Percentiles rank a stretch among this genome's conserved stretches.
phyloP scores from a whole-genome alignment of 2,888 invertebrate species.

The Tubulanus polymorphus region DNA sequence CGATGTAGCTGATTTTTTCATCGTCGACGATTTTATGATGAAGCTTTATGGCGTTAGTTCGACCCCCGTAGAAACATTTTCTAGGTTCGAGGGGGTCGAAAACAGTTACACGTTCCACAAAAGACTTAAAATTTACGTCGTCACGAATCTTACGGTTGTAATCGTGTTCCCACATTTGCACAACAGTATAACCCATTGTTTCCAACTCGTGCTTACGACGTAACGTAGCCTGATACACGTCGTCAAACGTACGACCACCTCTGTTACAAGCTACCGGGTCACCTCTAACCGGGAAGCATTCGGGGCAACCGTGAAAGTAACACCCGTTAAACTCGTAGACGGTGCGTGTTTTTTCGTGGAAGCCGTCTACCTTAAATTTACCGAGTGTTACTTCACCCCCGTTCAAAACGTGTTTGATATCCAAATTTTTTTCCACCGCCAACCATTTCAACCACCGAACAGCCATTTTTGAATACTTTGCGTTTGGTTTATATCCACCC shows the following conservation, averaged over 20 bases:
- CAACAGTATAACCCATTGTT: constrained; percentile 16
- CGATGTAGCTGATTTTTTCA: constrained; percentile 24
- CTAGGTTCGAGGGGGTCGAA: constrained; percentile 24
- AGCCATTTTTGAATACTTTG: constrained; percentile 4
- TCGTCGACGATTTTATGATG: constrained; percentile 18
- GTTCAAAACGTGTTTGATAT: not conserved
- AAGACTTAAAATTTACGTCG: constrained; percentile 14
- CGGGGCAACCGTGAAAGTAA: not conserved
- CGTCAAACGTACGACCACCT: not conserved
- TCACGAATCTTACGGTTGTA: constrained; percentile 18
- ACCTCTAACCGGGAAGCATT: not conserved
- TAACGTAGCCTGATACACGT: constrained; percentile 11
- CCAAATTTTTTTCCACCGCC: not conserved
- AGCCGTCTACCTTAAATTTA: not conserved
- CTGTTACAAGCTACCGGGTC: not conserved
- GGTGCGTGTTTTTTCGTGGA: not conserved
- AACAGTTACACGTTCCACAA: constrained; percentile 16
- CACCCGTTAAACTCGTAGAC: not conserved
- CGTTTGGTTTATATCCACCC: constrained; percentile 12
- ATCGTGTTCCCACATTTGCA: constrained; percentile 27
- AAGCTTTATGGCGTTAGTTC: constrained; percentile 28
- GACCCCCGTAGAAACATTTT: constrained; percentile 32
- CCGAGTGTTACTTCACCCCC: constrained; percentile 12
- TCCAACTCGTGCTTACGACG: constrained; percentile 12
- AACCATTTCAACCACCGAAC: constrained; percentile 16